Conservation (phyloP, 2,888 invertebrate species). For the Cyrtodaria siliqua region DNA sequence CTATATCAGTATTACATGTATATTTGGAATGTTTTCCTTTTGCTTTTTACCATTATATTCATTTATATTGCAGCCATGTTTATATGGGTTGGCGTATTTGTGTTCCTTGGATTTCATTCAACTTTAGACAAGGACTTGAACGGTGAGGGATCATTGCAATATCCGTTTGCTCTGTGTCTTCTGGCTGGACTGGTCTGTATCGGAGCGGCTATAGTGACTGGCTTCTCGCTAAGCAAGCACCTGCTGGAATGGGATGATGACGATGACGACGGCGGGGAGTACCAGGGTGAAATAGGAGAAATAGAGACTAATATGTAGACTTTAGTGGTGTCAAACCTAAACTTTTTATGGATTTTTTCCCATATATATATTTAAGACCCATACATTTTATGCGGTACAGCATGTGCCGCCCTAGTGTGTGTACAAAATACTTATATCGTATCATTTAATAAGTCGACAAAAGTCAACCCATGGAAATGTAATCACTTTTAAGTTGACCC, state of each 20-base stretch:
- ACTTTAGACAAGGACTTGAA: slow-evolving; percentile 33
- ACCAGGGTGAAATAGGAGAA: not conserved
- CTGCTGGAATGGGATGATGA: slow-evolving; percentile 49
- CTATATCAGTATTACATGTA: too few species aligned
- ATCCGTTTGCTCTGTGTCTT: slow-evolving; percentile 45
- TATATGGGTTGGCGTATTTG: slow-evolving; percentile 46
- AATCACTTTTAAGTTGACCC: too few species aligned
- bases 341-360: too few species aligned
- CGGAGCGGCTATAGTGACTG: slow-evolving; percentile 47
- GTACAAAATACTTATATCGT: too few species aligned
- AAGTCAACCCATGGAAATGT: too few species aligned
- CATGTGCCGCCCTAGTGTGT: too few species aligned
- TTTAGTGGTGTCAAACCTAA: too few species aligned
- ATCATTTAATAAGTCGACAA: too few species aligned
- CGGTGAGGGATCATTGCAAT: slow-evolving; percentile 20
- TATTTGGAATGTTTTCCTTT: too few species aligned
- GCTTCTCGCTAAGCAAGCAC: slow-evolving; percentile 46
- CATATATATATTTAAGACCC: too few species aligned
- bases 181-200: slow-evolving; percentile 34
- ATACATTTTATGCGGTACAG: too few species aligned
- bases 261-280: slow-evolving; percentile 37
- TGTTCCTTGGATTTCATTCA: slow-evolving; percentile 47
- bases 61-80: slow-evolving; percentile 51
- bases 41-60: too few species aligned
- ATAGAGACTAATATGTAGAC: not conserved